Percentiles rank a stretch among this genome's conserved stretches.
Evolutionary conservation across 2,113 vertebrate genomes (phyloP).

Genomic region (Brachionichthys hirsutus): DNA sequence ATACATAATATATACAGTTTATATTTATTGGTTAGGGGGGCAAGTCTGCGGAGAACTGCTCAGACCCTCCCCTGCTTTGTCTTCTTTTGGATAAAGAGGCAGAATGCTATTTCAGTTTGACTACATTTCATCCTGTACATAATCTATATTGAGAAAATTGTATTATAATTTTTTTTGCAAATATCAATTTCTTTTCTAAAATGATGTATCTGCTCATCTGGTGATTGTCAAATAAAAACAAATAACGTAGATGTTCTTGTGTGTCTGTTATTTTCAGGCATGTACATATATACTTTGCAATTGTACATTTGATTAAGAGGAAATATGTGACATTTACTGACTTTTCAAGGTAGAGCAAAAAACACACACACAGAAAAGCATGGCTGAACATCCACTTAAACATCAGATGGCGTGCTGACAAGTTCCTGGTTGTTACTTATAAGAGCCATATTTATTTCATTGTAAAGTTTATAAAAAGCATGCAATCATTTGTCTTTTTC

Average conservation of each 20-base stretch:
- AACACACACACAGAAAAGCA: too few relatives aligned
- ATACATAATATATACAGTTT: constrained; percentile 78
- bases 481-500: too few relatives aligned
- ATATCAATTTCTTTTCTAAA: constrained; percentile 78
- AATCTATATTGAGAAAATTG: constrained; percentile 80
- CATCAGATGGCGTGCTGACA: too few relatives aligned
- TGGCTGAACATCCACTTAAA: too few relatives aligned
- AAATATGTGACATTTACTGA: too few relatives aligned
- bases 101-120: constrained; percentile 67
- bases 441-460: too few relatives aligned
- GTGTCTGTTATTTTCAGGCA: constrained; percentile 30
- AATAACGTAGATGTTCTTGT: constrained; percentile 40
- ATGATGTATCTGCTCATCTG: constrained; percentile 82
- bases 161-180: constrained; percentile 80
- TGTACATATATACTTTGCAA: neutral
- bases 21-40: constrained; percentile 77
- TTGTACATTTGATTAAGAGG: too few relatives aligned
- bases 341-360: too few relatives aligned
- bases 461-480: too few relatives aligned
- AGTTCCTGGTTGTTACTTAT: too few relatives aligned
- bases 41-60: constrained; percentile 49
- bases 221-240: constrained; percentile 78
- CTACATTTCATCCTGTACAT: constrained; percentile 76
- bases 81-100: constrained; percentile 62
- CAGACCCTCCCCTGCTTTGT: constrained; percentile 53